Evolutionary conservation across 2,797 vertebrate genomes (phyloP).

Genomic region (Sebastiscus tertius): DNA sequence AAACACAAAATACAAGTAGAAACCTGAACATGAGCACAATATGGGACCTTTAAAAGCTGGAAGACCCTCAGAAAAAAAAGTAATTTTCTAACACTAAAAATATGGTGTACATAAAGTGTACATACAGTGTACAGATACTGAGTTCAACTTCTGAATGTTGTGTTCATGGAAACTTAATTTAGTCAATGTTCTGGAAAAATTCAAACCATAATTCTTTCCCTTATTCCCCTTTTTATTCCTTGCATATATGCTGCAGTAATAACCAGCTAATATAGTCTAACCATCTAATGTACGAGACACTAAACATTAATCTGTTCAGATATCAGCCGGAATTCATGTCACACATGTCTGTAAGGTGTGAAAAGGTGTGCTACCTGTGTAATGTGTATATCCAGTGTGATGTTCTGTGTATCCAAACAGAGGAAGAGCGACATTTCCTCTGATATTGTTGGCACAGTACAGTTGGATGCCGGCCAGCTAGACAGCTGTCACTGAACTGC

Average conservation of each 20-base stretch:
- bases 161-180: background rate
- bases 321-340: background rate
- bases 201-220: background rate
- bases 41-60: background rate
- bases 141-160: background rate
- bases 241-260: background rate
- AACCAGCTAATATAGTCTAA: background rate
- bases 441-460: slow-evolving; percentile 31
- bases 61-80: background rate
- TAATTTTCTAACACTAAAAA: background rate
- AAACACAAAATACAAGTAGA: no score
- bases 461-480: slow-evolving; percentile 31
- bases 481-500: slow-evolving; percentile 36
- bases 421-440: slow-evolving; percentile 16
- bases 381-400: background rate
- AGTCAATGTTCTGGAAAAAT: background rate
- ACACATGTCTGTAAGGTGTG: background rate
- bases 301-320: background rate
- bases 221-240: background rate
- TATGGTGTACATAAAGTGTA: background rate
- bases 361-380: slow-evolving; percentile 7
- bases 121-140: background rate
- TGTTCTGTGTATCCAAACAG: slow-evolving; percentile 29
- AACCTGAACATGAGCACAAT: no score
- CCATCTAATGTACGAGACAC: no score